Evolutionary conservation across 2,888 invertebrate species (phyloP).

Genomic region (Drosophila mimica): DNA sequence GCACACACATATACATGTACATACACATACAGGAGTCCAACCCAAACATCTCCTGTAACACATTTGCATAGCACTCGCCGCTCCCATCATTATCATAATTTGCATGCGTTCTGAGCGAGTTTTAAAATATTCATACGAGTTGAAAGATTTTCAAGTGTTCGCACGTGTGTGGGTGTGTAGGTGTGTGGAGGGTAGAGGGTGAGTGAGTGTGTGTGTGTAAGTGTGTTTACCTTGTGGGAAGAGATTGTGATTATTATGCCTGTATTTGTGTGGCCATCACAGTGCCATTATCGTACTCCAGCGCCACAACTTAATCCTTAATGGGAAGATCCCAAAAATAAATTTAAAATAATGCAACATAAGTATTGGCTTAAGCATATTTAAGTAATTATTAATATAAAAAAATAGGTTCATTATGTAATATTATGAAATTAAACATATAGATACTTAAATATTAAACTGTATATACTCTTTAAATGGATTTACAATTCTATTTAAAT

Average conservation of each 20-base stretch:
- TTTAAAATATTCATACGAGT: slow-evolving; percentile 77
- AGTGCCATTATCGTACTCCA: slow-evolving; percentile 11
- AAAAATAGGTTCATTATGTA: neutral
- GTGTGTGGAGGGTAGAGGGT: slow-evolving; percentile 41
- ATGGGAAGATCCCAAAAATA: slow-evolving; percentile 20
- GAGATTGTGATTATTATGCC: slow-evolving; percentile 20
- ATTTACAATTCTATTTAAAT: neutral
- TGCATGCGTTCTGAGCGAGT: slow-evolving; percentile 66
- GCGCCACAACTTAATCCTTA: slow-evolving; percentile 19
- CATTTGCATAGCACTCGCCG: slow-evolving; percentile 66
- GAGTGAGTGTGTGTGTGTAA: neutral
- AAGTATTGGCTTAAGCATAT: neutral
- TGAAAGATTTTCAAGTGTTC: slow-evolving; percentile 68
- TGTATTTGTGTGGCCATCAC: slow-evolving; percentile 48
- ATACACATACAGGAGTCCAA: slow-evolving; percentile 1
- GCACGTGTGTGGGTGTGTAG: slow-evolving; percentile 60
- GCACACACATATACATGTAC: slow-evolving; percentile 7
- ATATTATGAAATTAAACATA: neutral
- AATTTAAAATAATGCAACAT: slow-evolving; percentile 1
- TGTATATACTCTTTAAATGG: neutral
- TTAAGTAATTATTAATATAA: neutral
- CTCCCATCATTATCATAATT: slow-evolving; percentile 77
- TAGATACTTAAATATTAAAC: neutral
- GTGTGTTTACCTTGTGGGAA: slow-evolving; percentile 29
- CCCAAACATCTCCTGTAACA: slow-evolving; percentile 28